Percentiles rank a stretch among this genome's conserved stretches.
Conservation (phyloP, 92 coral and sea anemone species). For the Umimayanthus chanpuru region DNA sequence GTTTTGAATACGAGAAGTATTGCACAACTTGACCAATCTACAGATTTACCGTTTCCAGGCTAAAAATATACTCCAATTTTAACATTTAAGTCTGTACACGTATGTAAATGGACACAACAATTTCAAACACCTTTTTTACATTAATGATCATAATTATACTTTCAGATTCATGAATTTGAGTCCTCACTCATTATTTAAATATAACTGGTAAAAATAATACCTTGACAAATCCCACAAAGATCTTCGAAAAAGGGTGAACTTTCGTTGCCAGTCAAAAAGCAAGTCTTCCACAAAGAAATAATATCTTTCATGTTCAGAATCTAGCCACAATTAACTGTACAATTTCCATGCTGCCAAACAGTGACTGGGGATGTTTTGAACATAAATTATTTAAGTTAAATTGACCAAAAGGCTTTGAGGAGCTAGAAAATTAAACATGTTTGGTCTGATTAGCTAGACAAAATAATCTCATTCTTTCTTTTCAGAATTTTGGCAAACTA, state of each 20-base stretch:
- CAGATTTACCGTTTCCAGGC: too few species aligned
- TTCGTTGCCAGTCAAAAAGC: conserved; percentile 28
- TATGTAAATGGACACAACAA: neutral
- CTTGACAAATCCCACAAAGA: conserved; percentile 4
- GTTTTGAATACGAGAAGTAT: neutral
- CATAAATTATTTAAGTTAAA: neutral
- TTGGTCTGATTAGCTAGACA: neutral
- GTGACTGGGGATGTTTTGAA: neutral
- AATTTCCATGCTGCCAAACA: neutral
- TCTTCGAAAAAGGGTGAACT: conserved; percentile 3
- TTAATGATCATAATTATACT: too few species aligned
- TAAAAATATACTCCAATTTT: neutral
- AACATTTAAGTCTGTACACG: too few species aligned
- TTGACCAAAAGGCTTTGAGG: neutral
- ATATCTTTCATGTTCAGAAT: conserved; percentile 13
- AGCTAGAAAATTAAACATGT: too few species aligned
- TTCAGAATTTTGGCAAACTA: too few species aligned
- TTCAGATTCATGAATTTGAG: neutral
- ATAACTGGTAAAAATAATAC: conserved; percentile 1
- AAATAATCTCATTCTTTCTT: too few species aligned
- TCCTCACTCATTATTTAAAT: neutral
- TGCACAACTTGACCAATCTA: too few species aligned
- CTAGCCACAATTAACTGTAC: neutral
- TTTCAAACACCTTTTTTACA: too few species aligned
- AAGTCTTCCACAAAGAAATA: conserved; percentile 41